Conservation (phyloP, 2,888 invertebrate genomes). For the Caenorhabditis macrosperma region DNA sequence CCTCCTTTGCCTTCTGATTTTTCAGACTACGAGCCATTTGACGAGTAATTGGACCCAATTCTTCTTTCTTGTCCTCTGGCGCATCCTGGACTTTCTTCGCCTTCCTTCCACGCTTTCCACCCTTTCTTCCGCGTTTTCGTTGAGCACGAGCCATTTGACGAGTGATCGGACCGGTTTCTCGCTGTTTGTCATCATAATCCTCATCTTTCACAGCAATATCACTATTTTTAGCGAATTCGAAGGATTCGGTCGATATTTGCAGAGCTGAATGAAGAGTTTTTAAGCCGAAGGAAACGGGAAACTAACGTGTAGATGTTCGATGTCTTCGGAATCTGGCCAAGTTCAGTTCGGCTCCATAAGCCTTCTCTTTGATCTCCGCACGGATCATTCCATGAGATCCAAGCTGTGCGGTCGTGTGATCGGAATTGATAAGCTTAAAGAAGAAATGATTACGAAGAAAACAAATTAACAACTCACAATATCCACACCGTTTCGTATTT, state of each 20-base stretch:
- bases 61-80: not conserved
- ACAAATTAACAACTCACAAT: not conserved
- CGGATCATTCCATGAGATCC: conserved; percentile 30
- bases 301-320: conserved; percentile 27
- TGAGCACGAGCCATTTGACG: not conserved
- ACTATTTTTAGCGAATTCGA: conserved; percentile 4
- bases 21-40: not conserved
- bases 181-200: not conserved
- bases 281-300: not conserved
- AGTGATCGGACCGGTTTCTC: not conserved
- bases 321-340: conserved; percentile 31
- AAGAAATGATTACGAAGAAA: not conserved
- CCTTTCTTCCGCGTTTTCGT: not conserved
- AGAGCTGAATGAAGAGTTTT: conserved; percentile 4
- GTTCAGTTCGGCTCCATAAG: conserved; percentile 21
- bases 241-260: conserved; percentile 5
- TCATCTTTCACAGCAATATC: not conserved
- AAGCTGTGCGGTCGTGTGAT: conserved; percentile 20
- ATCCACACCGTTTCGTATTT: not conserved
- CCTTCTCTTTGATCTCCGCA: conserved; percentile 32
- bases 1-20: not conserved
- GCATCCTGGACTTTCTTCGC: not conserved
- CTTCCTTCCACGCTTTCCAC: no score
- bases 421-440: conserved; percentile 14
- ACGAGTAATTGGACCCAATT: not conserved